A percentile compares a stretch with the other conserved stretches of the same genome.
Evolutionary conservation across 2,888 invertebrate genomes (phyloP).

Genomic region (Hedya salicella): DNA sequence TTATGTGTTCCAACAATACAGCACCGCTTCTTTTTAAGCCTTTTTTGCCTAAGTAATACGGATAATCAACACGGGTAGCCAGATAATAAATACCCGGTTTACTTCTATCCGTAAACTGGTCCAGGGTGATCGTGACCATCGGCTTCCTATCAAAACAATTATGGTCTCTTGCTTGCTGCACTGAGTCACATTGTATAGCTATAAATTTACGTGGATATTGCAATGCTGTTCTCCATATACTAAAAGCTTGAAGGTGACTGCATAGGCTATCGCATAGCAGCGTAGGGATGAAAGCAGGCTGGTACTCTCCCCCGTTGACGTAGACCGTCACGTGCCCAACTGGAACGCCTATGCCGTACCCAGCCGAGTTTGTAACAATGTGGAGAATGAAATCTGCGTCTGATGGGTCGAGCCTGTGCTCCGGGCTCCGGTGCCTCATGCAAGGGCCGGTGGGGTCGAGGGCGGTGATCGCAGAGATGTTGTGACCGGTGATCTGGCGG

Average conservation of each 20-base stretch:
- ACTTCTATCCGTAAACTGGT: constrained; percentile 53
- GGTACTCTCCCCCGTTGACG: constrained; percentile 61
- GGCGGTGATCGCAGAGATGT: constrained; percentile 45
- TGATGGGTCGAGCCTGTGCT: constrained; percentile 47
- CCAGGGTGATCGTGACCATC: constrained; percentile 56
- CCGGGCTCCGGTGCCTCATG: constrained; percentile 47
- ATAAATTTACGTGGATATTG: constrained; percentile 58
- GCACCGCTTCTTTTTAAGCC: constrained; percentile 64
- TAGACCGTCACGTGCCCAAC: constrained; percentile 54
- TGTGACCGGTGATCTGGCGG: constrained; percentile 47
- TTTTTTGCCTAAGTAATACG: constrained; percentile 61
- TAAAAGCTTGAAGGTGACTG: constrained; percentile 58
- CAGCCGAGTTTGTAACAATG: constrained; percentile 49
- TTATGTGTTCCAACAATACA: not conserved
- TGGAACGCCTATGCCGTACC: constrained; percentile 48
- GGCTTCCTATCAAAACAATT: constrained; percentile 59
- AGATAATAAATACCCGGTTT: constrained; percentile 60
- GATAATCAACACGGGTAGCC: constrained; percentile 53
- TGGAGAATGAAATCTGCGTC: constrained; percentile 52
- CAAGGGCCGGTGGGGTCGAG: constrained; percentile 54
- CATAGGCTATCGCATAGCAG: constrained; percentile 57
- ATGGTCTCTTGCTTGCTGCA: constrained; percentile 60
- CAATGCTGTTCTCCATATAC: constrained; percentile 60
- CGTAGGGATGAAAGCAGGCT: constrained; percentile 58
- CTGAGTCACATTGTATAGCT: constrained; percentile 59